Evolutionary conservation across 2,888 invertebrate genomes (phyloP).

Genomic region (Nycteola revayana): DNA sequence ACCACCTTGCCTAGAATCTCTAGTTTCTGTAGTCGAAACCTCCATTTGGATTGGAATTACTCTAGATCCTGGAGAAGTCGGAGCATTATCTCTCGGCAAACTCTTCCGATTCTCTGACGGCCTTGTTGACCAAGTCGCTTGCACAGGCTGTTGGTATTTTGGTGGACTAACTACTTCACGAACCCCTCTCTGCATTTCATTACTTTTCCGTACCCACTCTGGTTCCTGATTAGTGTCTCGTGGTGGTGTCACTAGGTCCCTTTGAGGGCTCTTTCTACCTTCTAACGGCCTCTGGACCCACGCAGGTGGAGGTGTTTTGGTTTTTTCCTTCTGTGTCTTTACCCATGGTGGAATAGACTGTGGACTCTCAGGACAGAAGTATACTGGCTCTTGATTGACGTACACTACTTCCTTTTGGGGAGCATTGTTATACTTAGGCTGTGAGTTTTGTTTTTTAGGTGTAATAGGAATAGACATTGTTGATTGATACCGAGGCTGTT

Average conservation of each 20-base stretch:
- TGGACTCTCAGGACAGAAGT: constrained; percentile 71
- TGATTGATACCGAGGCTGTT: constrained; percentile 69
- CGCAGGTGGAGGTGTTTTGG: constrained; percentile 73
- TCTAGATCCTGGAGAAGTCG: constrained; percentile 62
- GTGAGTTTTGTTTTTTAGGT: constrained; percentile 57
- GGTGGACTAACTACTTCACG: constrained; percentile 72
- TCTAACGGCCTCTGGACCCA: constrained; percentile 73
- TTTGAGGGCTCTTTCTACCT: constrained; percentile 56
- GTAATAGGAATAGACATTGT: constrained; percentile 75
- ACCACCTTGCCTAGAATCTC: constrained; percentile 52
- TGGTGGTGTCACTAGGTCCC: constrained; percentile 68
- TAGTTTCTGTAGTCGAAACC: constrained; percentile 62
- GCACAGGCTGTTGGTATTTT: constrained; percentile 64
- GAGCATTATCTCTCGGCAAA: constrained; percentile 59
- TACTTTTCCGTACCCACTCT: constrained; percentile 73
- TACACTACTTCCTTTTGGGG: constrained; percentile 70
- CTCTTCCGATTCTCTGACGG: constrained; percentile 74
- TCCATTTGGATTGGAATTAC: constrained; percentile 87
- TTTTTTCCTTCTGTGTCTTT: constrained; percentile 73
- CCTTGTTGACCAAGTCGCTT: constrained; percentile 71
- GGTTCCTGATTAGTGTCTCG: constrained; percentile 66
- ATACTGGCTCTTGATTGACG: constrained; percentile 72
- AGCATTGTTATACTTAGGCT: constrained; percentile 54
- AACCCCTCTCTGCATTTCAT: constrained; percentile 60
- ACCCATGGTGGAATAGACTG: constrained; percentile 74